These are phyloP conservation scores for Lipotes vexillifer DNA, from an alignment of 2,113 vertebrate genomes.

Conservation along the genomic window DNA sequence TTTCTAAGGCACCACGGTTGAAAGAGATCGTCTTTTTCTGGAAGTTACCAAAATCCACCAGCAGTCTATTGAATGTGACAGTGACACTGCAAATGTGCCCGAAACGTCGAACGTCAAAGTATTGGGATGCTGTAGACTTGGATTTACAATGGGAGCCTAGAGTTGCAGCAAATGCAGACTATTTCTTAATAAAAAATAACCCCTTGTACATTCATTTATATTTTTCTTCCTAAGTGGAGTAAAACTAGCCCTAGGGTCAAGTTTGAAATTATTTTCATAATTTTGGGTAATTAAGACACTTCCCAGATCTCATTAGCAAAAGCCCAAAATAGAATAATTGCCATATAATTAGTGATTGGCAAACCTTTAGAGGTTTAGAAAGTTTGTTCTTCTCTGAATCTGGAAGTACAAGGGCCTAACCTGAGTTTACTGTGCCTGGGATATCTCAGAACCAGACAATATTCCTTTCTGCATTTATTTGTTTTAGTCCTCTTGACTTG, in stretches of 20 bases:
- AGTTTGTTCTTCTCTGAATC: conserved; percentile 68
- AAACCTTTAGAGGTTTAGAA: conserved; percentile 72
- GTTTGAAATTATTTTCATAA: conserved; percentile 82
- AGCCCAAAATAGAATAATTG: conserved; percentile 82
- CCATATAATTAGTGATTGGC: conserved; percentile 76
- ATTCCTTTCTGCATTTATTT: not conserved
- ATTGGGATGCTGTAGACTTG: not conserved
- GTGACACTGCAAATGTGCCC: not conserved
- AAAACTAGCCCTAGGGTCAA: conserved; percentile 84
- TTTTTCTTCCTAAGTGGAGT: conserved; percentile 79
- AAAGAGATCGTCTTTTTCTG: not conserved
- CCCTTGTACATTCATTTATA: conserved; percentile 51
- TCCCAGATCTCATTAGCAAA: conserved; percentile 84
- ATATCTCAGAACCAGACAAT: conserved; percentile 1
- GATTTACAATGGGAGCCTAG: not conserved
- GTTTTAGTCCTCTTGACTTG: not conserved
- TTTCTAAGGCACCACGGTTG: not conserved
- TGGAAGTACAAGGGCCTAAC: conserved; percentile 29
- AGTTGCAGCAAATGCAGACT: conserved; percentile 3
- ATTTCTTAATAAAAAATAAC: conserved; percentile 76
- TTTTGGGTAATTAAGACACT: conserved; percentile 79
- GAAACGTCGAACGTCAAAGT: not conserved
- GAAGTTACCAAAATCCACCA: not conserved
- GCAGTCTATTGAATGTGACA: not conserved
- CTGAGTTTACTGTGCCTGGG: conserved; percentile 9